Evolutionary conservation across 1,140 invertebrate genomes (phyloP), one percentile per base, ranked within the genome.

Genomic region (Atta colombica): DNA sequence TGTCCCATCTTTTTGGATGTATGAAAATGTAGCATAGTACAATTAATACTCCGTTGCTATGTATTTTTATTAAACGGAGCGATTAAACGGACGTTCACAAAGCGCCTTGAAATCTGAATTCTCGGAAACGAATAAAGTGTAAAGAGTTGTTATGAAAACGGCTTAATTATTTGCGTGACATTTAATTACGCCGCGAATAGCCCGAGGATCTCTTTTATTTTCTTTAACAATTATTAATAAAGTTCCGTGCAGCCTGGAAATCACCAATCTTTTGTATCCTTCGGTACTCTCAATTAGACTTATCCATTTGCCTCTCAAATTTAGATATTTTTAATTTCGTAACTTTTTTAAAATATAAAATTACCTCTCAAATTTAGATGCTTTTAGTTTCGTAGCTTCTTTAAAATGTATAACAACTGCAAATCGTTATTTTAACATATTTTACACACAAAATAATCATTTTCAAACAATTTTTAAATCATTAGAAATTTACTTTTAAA

Each of bases 111-210:
- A 84, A 84, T 74, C 80, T 49, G 55, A 82, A 60, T 25, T 60
- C 12, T 35, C 25, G 25, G 25, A 35, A 60, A 16, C 35, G 51
- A 49, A 84, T 74, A 74, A 84, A 69, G 66, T 69, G 21, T 69
- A 69, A 84, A 84, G 80, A 84, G 53, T 72, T 82, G 68, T 74
- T 63, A 60, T 60, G 53, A 82, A 84, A 84, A 53, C 55, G 55
- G 55, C 69, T 69, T 58, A 74, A 84, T 84, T 84, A 84, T 84
- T 84, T 84, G 55, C 55, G 18, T 74, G 80, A 84, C 80, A 75
- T 84, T 84, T 84, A 84, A 84, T 84, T 84, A 74, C 69, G n/a
- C 55, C 12, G 35, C 16, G 35, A 51, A 28, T 53, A 18, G 49
- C 77, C 66, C 39, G 35, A 51, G 65, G 69, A n/a, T 39, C 16